Evolutionary conservation across 2,113 vertebrate genomes (phyloP).

Genomic region (Xenus cinereus): DNA sequence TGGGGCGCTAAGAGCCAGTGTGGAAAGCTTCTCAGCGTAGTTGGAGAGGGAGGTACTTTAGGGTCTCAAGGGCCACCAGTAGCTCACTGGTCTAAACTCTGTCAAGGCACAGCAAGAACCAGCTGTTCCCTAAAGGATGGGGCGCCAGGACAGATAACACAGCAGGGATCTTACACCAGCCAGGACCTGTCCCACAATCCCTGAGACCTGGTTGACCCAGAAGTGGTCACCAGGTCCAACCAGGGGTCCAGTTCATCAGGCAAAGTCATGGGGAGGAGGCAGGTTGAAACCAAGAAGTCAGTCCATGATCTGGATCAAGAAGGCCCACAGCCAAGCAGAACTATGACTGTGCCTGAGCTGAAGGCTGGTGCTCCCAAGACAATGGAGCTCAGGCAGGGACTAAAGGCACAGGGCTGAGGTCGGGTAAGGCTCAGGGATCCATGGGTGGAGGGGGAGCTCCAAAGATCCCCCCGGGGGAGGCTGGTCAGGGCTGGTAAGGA

Average conservation of each 20-base stretch:
- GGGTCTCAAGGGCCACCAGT: background rate
- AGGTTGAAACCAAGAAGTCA: background rate
- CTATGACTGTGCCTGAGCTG: accelerated
- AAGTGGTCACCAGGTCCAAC: too few relatives aligned
- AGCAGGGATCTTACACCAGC: background rate
- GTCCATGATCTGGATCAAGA: accelerated
- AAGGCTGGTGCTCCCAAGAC: background rate
- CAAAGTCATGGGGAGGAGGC: background rate
- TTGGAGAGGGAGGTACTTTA: background rate
- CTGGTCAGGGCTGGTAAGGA: background rate
- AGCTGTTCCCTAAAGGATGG: background rate
- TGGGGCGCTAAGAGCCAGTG: background rate
- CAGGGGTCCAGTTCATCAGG: background rate
- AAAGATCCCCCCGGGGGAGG: background rate
- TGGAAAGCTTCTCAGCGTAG: background rate
- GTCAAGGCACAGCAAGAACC: background rate
- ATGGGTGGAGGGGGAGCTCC: background rate
- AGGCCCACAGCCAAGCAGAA: accelerated
- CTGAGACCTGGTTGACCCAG: too few relatives aligned
- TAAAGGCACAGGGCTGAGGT: background rate
- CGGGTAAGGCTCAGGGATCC: background rate
- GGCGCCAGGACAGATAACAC: accelerated
- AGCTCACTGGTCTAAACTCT: background rate
- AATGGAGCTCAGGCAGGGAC: accelerated
- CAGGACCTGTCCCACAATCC: too few relatives aligned